Evolutionary conservation across 2,797 vertebrate genomes (phyloP).

Genomic region (Synanceia verrucosa): DNA sequence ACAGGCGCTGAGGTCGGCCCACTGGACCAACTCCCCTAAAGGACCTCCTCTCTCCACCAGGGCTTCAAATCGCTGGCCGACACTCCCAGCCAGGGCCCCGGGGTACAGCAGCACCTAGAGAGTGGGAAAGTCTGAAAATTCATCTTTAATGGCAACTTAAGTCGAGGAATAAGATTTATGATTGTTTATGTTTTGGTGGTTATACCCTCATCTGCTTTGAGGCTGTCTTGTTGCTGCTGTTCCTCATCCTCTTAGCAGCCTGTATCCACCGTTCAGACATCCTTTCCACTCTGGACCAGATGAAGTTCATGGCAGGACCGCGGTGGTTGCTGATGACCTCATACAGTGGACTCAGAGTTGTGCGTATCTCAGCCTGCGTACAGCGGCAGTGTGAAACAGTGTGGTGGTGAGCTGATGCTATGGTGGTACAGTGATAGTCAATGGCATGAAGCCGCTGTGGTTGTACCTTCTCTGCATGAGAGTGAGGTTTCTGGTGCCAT

Average conservation of each 20-base stretch:
- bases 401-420: background rate
- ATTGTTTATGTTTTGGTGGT: background rate
- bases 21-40: conserved; percentile 82
- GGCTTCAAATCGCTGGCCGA: conserved; percentile 71
- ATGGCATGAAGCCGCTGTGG: background rate
- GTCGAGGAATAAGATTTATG: no score
- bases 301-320: conserved; percentile 72
- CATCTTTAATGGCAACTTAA: background rate
- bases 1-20: conserved; percentile 78
- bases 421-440: background rate
- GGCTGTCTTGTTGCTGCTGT: conserved; percentile 42
- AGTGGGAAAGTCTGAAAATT: background rate
- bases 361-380: conserved; percentile 64
- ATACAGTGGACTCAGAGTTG: conserved; percentile 59
- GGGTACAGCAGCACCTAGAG: conserved; percentile 78
- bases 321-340: conserved; percentile 57
- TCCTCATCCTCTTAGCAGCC: conserved; percentile 64
- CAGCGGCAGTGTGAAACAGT: background rate
- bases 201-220: conserved; percentile 67
- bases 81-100: conserved; percentile 68
- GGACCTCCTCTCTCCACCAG: conserved; percentile 79
- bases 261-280: conserved; percentile 71
- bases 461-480: conserved; percentile 58
- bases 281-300: conserved; percentile 73
- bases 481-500: conserved; percentile 62